Evolutionary conservation across 2,797 vertebrate species (phyloP), one percentile per base, ranked within the genome.

Genomic region (Coluber constrictor): DNA sequence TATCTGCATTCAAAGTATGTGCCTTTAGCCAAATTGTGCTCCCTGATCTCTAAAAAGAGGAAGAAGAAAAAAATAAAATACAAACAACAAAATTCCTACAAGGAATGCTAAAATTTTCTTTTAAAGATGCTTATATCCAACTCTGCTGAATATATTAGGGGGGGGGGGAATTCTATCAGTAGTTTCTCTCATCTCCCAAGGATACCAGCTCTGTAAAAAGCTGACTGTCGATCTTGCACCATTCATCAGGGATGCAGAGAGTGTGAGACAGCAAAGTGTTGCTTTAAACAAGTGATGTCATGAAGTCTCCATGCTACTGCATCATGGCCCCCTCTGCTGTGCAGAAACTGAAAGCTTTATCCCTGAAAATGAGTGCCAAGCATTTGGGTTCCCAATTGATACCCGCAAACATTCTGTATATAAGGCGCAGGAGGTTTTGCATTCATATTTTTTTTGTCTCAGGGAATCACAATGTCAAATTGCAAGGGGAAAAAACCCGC

Each of bases 401-500:
- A 27, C 83, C 1, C 56, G 47, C 93, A 27, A 51, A 32, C 88
- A 93, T 95, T 96, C 93, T 56, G 23, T 94, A 94, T 93, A 94
- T 92, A 89, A 91, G 43, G 6, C 32, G 47, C 94, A 90, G 94
- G 94, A 94, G 92, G 95, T 95, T 96, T 56, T 94, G 94, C 94
- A 93, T 91, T 0, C 0, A 15, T 92, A 11, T 89, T 90, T 63
- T 63, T 27, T 91, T 86, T 94, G 18, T 87, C 94, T 5, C 91
- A 93, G 90, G 3, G 90, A 87, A 89, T 95, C 94, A 10, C 4
- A 90, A 74, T 95, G 89, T 93, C 88, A 93, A 95, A 94, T 9
- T 79, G 87, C 92, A 92, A 94, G 20, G 20, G 12, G 94, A 88
- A 94, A 90, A 93, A 94, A 92, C 87, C 89, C 1, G 91, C 91